These are phyloP conservation scores for Pelecanus crispus DNA, from an alignment of 2,113 vertebrate genomes.

Conservation along the genomic window DNA sequence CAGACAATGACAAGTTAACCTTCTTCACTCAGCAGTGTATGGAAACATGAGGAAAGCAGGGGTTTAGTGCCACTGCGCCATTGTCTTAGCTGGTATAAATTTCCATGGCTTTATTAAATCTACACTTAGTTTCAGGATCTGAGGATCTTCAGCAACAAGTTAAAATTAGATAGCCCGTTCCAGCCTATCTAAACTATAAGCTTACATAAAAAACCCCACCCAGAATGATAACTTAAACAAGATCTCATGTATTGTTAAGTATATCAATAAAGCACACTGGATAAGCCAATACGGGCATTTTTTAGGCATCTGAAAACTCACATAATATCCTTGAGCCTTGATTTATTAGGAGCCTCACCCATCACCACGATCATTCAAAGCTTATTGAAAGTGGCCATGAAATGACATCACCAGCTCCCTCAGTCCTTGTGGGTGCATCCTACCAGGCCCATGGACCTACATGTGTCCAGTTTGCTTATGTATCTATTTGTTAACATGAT, in stretches of 20 bases:
- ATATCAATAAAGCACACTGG: neutral
- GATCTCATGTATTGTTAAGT: neutral
- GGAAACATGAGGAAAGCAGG: neutral
- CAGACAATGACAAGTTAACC: slow-evolving; percentile 28
- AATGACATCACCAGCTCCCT: neutral
- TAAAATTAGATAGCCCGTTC: neutral
- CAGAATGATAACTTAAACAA: neutral
- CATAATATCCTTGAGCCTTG: neutral
- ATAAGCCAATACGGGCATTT: neutral
- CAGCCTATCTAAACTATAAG: neutral
- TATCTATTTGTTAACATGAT: neutral
- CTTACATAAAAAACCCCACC: fast-evolving
- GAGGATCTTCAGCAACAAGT: neutral
- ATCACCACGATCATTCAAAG: neutral
- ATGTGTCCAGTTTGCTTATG: neutral
- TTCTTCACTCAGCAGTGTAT: neutral
- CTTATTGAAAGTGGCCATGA: neutral
- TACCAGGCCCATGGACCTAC: neutral
- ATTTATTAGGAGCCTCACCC: neutral
- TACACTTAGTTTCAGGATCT: neutral
- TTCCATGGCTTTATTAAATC: neutral
- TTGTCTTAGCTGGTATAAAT: neutral
- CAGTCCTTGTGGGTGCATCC: fast-evolving
- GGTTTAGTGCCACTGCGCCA: neutral
- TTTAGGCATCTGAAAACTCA: neutral